These are phyloP conservation scores for Montipora cactus DNA, from an alignment of 64 coral and sea anemone genomes.

Conservation along the genomic window DNA sequence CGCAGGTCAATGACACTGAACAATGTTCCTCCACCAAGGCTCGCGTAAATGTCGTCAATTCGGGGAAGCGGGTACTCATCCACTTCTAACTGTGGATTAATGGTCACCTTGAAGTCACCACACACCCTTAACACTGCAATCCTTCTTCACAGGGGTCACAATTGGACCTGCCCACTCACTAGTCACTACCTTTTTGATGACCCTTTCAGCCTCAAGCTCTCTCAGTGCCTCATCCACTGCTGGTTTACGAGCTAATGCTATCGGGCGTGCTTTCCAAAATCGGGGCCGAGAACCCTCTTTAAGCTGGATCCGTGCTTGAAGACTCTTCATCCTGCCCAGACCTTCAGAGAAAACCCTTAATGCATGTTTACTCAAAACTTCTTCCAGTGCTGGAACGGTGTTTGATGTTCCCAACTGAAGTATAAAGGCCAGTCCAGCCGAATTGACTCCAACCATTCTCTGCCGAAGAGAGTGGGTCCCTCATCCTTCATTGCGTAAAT, in stretches of 20 bases:
- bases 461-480: conserved; percentile 14
- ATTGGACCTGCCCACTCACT: neutral
- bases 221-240: conserved; percentile 3
- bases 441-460: conserved; percentile 42
- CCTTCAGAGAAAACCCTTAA: neutral
- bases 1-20: conserved; percentile 21
- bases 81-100: conserved; percentile 28
- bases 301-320: neutral
- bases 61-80: neutral
- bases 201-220: conserved; percentile 12
- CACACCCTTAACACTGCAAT: neutral
- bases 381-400: neutral
- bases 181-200: neutral
- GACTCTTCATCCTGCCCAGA: neutral
- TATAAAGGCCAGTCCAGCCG: conserved; percentile 19
- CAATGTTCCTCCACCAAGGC: neutral
- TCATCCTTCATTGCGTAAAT: neutral
- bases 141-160: neutral
- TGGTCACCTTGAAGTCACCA: conserved; percentile 57
- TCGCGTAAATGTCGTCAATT: neutral
- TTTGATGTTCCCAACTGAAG: neutral
- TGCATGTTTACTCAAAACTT: conserved; percentile 23
- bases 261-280: conserved; percentile 32
- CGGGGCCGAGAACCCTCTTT: neutral
- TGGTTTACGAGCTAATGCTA: conserved; percentile 26